A percentile compares a stretch with the other conserved stretches of the same genome.
These are phyloP conservation scores for Limnodromus scolopaceus DNA, from an alignment of 2,797 vertebrate species.

Conservation along the genomic window DNA sequence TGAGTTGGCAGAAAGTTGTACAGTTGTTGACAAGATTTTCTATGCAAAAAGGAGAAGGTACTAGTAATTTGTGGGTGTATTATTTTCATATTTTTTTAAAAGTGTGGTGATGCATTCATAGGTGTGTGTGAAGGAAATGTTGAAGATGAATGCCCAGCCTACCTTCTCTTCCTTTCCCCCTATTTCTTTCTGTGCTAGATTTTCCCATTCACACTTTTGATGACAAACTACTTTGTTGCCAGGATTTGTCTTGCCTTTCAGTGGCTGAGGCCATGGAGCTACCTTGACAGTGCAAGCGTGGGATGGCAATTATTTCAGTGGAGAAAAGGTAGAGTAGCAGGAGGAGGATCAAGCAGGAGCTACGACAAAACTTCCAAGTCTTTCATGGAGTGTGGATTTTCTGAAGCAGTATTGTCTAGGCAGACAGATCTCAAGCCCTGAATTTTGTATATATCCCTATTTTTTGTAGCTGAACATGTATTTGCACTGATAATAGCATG, in stretches of 20 bases:
- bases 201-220: not conserved
- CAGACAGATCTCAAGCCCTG: not conserved
- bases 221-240: not conserved
- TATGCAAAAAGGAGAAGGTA: not conserved
- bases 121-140: not conserved
- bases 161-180: not conserved
- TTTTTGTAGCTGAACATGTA: not conserved
- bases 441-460: not conserved
- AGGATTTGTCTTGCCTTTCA: not conserved
- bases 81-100: not conserved
- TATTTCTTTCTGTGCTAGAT: not conserved
- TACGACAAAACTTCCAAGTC: fast-evolving
- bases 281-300: not conserved
- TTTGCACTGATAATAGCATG: not conserved
- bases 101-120: not conserved
- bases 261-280: not conserved
- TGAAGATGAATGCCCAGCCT: not conserved
- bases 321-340: not conserved
- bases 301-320: not conserved
- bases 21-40: not conserved
- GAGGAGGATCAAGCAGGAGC: not conserved
- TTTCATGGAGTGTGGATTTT: not conserved
- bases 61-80: not conserved
- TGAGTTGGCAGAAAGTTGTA: not conserved
- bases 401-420: not conserved